phyloP scores from a whole-genome alignment of 2,888 invertebrate species.

The Poecilobothrus nobilitatus region DNA sequence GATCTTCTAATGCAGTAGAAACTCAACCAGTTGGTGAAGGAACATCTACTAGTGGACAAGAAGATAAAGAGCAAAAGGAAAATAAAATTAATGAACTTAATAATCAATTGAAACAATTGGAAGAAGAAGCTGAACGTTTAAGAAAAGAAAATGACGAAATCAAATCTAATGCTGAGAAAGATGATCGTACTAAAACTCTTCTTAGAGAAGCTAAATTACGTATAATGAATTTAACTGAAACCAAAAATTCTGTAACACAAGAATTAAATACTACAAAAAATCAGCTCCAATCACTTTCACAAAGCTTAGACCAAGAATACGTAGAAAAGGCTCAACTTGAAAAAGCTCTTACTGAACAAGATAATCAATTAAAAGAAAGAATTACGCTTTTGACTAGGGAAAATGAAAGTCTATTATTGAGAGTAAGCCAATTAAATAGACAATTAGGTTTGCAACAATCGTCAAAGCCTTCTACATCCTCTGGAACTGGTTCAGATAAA shows the following conservation, averaged over 20 bases:
- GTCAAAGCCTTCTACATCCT: conserved; percentile 60
- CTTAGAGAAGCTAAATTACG: conserved; percentile 66
- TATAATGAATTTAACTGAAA: conserved; percentile 63
- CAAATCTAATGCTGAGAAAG: conserved; percentile 59
- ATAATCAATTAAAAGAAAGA: conserved; percentile 51
- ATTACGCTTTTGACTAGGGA: conserved; percentile 49
- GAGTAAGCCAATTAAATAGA: conserved; percentile 59
- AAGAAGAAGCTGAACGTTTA: conserved; percentile 50
- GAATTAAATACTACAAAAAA: conserved; percentile 51
- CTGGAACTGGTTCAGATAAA: conserved; percentile 52
- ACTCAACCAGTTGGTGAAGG: conserved; percentile 14
- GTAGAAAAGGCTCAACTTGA: conserved; percentile 61
- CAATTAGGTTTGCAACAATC: conserved; percentile 56
- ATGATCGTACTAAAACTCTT: conserved; percentile 57
- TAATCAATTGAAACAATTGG: conserved; percentile 41
- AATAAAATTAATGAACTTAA: conserved; percentile 41
- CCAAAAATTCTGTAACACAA: conserved; percentile 53
- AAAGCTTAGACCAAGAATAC: conserved; percentile 54
- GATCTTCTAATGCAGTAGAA: conserved; percentile 40
- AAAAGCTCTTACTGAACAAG: conserved; percentile 60
- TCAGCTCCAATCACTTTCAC: conserved; percentile 47
- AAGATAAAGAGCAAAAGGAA: conserved; percentile 1
- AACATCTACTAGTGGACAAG: conserved; percentile 23
- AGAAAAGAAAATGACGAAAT: conserved; percentile 57
- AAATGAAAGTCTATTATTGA: conserved; percentile 62